Evolutionary conservation across 30 jellyfish, hydroid and myxozoan genomes (phyloP).

Genomic region (Chrysaora quinquecirrha): DNA sequence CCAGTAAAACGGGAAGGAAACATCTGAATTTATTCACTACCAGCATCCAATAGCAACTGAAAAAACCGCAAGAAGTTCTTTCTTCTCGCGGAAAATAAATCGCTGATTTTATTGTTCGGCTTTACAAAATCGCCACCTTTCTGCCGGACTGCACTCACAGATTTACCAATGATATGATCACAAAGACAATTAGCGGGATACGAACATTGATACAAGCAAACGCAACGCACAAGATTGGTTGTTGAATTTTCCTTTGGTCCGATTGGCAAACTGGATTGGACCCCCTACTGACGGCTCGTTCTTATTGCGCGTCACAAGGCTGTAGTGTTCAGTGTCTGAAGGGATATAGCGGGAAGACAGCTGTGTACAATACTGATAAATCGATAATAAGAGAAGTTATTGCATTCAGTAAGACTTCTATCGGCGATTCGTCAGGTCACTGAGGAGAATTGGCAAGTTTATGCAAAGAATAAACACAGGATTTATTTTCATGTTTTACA

Average conservation of each 20-base stretch:
- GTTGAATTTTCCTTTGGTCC: constrained; percentile 13
- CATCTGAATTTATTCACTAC: constrained; percentile 43
- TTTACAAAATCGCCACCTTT: constrained; percentile 44
- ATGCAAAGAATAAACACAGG: neutral
- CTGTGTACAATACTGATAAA: neutral
- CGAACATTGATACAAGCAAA: constrained; percentile 52
- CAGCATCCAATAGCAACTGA: constrained; percentile 69
- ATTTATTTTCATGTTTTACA: neutral
- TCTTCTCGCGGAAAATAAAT: constrained; percentile 61
- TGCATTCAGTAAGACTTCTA: neutral
- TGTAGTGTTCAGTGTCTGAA: constrained; percentile 37
- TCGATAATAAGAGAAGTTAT: neutral
- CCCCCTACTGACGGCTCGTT: constrained; percentile 73
- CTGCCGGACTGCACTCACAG: constrained; percentile 9
- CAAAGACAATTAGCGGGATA: constrained; percentile 50
- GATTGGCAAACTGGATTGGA: constrained; percentile 66
- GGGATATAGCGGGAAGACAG: neutral
- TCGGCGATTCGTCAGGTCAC: constrained; percentile 13
- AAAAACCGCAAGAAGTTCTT: constrained; percentile 62
- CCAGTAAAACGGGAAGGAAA: constrained; percentile 72
- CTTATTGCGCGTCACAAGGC: constrained; percentile 60
- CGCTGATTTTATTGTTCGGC: constrained; percentile 43
- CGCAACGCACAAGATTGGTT: constrained; percentile 28
- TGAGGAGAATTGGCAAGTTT: neutral
- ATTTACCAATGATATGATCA: constrained; percentile 4